These are phyloP conservation scores for Lineus longissimus DNA, from an alignment of 1,140 invertebrate species.

Conservation along the genomic window DNA sequence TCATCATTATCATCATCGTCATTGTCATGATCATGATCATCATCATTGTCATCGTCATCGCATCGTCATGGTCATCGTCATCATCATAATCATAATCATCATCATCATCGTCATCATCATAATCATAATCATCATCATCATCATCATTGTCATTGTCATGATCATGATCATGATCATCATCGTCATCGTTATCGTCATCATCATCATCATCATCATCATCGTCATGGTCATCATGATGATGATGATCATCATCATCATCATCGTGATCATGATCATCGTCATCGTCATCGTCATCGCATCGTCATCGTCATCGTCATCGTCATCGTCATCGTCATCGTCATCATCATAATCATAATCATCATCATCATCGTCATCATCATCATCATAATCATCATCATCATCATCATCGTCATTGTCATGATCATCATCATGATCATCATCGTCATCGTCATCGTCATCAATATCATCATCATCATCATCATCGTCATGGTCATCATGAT, in stretches of 20 bases:
- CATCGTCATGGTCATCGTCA: too few species aligned
- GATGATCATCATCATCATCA: too few species aligned
- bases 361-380: too few species aligned
- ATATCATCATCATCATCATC: constrained; percentile 12
- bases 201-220: constrained; percentile 1
- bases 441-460: constrained; percentile 8
- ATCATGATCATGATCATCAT: not conserved
- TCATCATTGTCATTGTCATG: not conserved
- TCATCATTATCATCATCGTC: not conserved
- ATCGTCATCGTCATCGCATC: too few species aligned
- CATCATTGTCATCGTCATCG: not conserved
- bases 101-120: too few species aligned
- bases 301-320: constrained; percentile 1
- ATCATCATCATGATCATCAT: constrained; percentile 10
- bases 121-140: too few species aligned
- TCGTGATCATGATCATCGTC: too few species aligned
- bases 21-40: not conserved
- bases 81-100: too few species aligned
- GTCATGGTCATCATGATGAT: too few species aligned
- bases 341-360: too few species aligned
- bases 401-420: too few species aligned
- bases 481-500: constrained; percentile 3
- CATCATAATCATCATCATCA: too few species aligned
- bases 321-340: constrained; percentile 1
- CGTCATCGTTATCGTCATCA: constrained; percentile 1